A percentile compares a stretch with the other conserved stretches of the same genome.
phyloP scores from a whole-genome alignment of 2,888 invertebrate species.

The Periphyllus acericola region DNA sequence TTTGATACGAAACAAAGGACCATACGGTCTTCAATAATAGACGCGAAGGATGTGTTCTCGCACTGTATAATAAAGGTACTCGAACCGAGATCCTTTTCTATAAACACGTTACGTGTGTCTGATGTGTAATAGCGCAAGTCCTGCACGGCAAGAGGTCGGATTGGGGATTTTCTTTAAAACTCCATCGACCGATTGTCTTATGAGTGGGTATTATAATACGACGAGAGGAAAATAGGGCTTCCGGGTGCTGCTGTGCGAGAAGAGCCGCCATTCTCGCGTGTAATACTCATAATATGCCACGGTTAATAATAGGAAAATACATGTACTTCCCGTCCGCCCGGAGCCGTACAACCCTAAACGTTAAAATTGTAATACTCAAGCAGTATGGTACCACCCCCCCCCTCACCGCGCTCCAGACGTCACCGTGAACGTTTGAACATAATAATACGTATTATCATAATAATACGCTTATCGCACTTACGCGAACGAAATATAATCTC shows the following conservation, averaged over 20 bases:
- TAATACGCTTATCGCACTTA: too few relatives aligned
- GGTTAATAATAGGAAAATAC: too few relatives aligned
- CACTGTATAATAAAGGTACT: not conserved
- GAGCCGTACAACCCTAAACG: too few relatives aligned
- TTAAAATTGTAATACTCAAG: too few relatives aligned
- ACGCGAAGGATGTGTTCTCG: not conserved
- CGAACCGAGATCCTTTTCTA: slow-evolving; percentile 26
- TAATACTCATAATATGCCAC: too few relatives aligned
- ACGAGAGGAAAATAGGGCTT: not conserved
- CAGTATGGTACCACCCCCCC: too few relatives aligned
- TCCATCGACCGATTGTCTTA: slow-evolving; percentile 23
- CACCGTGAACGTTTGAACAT: too few relatives aligned
- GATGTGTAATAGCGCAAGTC: not conserved
- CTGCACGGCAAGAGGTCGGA: not conserved
- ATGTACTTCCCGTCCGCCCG: too few relatives aligned
- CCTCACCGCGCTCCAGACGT: too few relatives aligned
- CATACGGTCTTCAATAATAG: not conserved
- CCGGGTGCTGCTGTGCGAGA: not conserved
- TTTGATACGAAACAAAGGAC: not conserved
- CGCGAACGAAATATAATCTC: too few relatives aligned
- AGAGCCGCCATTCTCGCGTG: too few relatives aligned
- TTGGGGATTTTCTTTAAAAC: not conserved
- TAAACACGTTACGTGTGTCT: not conserved
- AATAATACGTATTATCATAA: too few relatives aligned
- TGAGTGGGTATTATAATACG: not conserved